phyloP scores from a whole-genome alignment of 2,113 vertebrate genomes.

The Panurus biarmicus region DNA sequence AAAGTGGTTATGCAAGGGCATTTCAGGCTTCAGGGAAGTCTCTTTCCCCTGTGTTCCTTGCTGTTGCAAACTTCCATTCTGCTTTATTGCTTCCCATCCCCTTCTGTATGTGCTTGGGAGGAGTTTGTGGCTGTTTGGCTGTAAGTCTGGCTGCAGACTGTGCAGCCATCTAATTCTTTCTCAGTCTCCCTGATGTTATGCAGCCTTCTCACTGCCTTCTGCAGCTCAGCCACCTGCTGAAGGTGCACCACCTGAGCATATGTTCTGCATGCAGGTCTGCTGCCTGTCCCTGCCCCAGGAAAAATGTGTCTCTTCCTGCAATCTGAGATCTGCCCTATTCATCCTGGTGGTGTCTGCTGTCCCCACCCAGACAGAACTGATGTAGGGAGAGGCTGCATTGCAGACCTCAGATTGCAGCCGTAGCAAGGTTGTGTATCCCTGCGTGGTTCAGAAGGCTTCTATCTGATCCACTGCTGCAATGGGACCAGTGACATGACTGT shows the following conservation, averaged over 20 bases:
- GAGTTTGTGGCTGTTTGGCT: too few species aligned
- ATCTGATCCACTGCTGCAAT: neutral
- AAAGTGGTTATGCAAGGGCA: neutral
- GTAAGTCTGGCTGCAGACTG: neutral
- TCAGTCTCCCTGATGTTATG: neutral
- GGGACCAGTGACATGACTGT: neutral
- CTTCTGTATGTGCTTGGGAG: neutral
- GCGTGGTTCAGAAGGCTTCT: neutral
- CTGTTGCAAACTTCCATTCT: neutral
- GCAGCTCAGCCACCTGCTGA: neutral
- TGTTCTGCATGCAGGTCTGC: neutral
- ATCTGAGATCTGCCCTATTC: neutral
- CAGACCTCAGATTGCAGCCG: neutral
- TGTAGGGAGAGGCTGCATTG: neutral
- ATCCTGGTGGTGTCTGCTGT: neutral
- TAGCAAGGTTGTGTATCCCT: neutral
- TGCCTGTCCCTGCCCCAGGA: neutral
- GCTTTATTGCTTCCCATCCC: neutral
- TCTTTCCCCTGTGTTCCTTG: neutral
- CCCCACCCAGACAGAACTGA: neutral
- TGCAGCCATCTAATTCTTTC: neutral
- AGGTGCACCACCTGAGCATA: neutral
- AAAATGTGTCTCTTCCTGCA: neutral
- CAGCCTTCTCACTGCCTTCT: neutral
- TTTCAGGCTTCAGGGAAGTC: neutral